phyloP scores from a whole-genome alignment of 2,797 vertebrate species.

The Thaleichthys pacificus region DNA sequence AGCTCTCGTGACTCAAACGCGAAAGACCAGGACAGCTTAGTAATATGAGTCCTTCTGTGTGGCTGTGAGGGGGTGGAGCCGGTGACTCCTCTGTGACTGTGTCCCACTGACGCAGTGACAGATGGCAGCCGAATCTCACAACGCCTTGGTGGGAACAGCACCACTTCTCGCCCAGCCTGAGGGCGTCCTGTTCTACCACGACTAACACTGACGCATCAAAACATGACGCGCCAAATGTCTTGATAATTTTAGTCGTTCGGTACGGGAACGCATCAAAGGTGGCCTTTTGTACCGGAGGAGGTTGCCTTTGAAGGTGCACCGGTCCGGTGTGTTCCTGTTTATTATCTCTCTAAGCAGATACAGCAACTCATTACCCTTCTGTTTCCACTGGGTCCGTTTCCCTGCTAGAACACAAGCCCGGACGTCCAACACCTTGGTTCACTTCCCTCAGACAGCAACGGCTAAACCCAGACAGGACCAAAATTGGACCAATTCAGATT shows the following conservation, averaged over 20 bases:
- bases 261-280: background rate
- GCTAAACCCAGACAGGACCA: constrained; percentile 38
- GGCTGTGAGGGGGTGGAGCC: background rate
- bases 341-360: constrained; percentile 43
- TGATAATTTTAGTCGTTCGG: constrained; percentile 8
- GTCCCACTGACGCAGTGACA: constrained; percentile 20
- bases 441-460: constrained; percentile 37
- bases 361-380: constrained; percentile 32
- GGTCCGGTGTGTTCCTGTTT: constrained; percentile 28
- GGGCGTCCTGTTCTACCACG: background rate
- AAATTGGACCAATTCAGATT: constrained; percentile 70
- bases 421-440: background rate
- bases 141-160: background rate
- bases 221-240: constrained; percentile 5
- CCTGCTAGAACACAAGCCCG: constrained; percentile 18
- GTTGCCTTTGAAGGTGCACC: constrained; percentile 19
- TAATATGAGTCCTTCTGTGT: background rate
- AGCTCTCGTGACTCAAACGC: background rate
- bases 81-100: constrained; percentile 3
- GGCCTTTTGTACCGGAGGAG: background rate
- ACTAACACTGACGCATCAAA: constrained; percentile 21
- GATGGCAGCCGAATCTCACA: constrained; percentile 18
- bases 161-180: constrained; percentile 4
- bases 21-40: background rate
- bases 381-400: constrained; percentile 37